A percentile compares a stretch with the other conserved stretches of the same genome.
phyloP scores from a whole-genome alignment of 2,888 invertebrate species.

The Periphyllus acericola region DNA sequence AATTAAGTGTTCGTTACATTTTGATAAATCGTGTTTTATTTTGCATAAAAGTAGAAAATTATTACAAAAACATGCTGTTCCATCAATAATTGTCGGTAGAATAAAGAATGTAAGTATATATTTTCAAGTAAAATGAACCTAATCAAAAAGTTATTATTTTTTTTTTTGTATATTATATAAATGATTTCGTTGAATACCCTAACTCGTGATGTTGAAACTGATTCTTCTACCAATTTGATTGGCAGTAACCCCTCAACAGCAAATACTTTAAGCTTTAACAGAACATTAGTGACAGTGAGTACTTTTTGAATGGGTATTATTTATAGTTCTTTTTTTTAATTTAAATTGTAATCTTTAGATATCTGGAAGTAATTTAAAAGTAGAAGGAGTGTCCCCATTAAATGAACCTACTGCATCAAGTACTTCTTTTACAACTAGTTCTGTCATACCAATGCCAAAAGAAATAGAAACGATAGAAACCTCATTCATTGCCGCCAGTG shows the following conservation, averaged over 20 bases:
- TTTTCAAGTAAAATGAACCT: not conserved
- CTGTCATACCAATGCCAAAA: not conserved
- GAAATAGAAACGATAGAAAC: conserved; percentile 7
- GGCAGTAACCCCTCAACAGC: not conserved
- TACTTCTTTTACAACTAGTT: not conserved
- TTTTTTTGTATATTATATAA: not conserved
- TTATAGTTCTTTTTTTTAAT: not conserved
- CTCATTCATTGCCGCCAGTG: conserved; percentile 13
- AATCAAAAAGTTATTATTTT: not conserved
- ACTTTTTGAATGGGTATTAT: not conserved
- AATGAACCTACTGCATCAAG: conserved; percentile 4
- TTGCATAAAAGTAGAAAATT: conserved; percentile 18
- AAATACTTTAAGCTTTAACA: conserved; percentile 9
- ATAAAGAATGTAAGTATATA: conserved; percentile 18
- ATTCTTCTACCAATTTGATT: not conserved
- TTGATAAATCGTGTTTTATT: conserved; percentile 19
- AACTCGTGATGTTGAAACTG: not conserved
- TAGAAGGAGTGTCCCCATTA: not conserved
- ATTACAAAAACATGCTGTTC: conserved; percentile 11
- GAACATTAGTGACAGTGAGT: not conserved
- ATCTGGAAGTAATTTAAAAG: not conserved
- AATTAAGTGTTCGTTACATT: conserved; percentile 18
- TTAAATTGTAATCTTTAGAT: conserved; percentile 1
- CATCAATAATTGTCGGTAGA: conserved; percentile 20
- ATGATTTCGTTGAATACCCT: not conserved